These are phyloP conservation scores for Slavum lentiscoides DNA, from an alignment of 2,888 invertebrate species.

Conservation along the genomic window DNA sequence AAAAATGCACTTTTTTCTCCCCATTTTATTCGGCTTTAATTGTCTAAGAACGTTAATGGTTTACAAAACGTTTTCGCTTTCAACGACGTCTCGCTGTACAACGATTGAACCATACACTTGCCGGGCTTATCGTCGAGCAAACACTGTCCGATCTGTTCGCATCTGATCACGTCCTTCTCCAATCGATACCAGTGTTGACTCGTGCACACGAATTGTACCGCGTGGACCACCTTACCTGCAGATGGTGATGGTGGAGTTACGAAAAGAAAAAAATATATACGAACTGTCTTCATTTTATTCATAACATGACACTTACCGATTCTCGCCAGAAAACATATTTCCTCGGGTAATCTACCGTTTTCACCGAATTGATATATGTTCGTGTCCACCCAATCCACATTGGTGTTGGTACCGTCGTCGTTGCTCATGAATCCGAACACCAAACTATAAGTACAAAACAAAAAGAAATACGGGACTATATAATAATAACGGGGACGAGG, in stretches of 20 bases:
- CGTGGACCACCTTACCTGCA: neutral
- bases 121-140: slow-evolving; percentile 24
- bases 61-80: slow-evolving; percentile 26
- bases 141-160: slow-evolving; percentile 30
- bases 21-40: too few relatives aligned
- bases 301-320: neutral
- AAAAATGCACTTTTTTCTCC: too few relatives aligned
- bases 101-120: slow-evolving; percentile 32
- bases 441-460: neutral
- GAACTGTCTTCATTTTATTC: neutral
- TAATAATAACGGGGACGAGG: too few relatives aligned
- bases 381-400: slow-evolving; percentile 31
- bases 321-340: slow-evolving; percentile 26
- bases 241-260: neutral
- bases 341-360: slow-evolving; percentile 22
- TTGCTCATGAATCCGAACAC: slow-evolving; percentile 33
- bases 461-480: too few relatives aligned
- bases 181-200: slow-evolving; percentile 31
- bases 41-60: slow-evolving; percentile 10
- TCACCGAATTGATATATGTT: slow-evolving; percentile 32
- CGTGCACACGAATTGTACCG: slow-evolving; percentile 16
- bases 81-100: slow-evolving; percentile 33
- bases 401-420: slow-evolving; percentile 6
- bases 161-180: slow-evolving; percentile 34
- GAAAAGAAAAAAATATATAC: neutral